Percentiles rank a stretch among this genome's conserved stretches.
Evolutionary conservation across 2,888 invertebrate species (phyloP).

Genomic region (Epirrhoe tristata): DNA sequence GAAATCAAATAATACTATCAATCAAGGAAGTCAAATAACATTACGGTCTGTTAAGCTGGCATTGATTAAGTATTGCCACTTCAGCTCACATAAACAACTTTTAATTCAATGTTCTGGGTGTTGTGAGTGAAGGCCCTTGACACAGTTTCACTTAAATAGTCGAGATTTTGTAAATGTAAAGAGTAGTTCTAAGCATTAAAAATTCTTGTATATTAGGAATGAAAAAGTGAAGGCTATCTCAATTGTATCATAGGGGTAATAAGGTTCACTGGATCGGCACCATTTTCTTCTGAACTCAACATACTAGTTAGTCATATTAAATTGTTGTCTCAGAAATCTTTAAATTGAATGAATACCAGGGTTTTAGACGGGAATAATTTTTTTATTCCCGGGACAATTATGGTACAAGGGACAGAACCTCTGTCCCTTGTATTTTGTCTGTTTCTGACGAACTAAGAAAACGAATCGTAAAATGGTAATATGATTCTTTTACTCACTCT

Average conservation of each 20-base stretch:
- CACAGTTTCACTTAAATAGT: not conserved
- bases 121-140: not conserved
- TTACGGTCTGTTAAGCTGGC: not conserved
- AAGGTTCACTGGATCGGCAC: too few species aligned
- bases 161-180: not conserved
- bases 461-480: conserved; percentile 16
- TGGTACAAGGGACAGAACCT: too few species aligned
- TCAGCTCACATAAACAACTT: not conserved
- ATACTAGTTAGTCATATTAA: too few species aligned
- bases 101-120: not conserved
- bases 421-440: not conserved
- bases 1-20: not conserved
- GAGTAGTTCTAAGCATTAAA: not conserved
- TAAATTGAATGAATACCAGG: not conserved
- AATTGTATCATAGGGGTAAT: too few species aligned
- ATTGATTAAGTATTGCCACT: not conserved
- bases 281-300: too few species aligned
- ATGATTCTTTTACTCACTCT: conserved; percentile 7
- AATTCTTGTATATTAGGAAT: too few species aligned
- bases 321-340: not conserved
- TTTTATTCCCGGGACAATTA: too few species aligned
- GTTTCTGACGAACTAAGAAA: conserved; percentile 12
- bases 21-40: not conserved
- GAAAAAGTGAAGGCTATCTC: too few species aligned
- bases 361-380: not conserved